A percentile compares a stretch with the other conserved stretches of the same genome.
Evolutionary conservation across 2,113 vertebrate species (phyloP).

Genomic region (Thalassoma bifasciatum): DNA sequence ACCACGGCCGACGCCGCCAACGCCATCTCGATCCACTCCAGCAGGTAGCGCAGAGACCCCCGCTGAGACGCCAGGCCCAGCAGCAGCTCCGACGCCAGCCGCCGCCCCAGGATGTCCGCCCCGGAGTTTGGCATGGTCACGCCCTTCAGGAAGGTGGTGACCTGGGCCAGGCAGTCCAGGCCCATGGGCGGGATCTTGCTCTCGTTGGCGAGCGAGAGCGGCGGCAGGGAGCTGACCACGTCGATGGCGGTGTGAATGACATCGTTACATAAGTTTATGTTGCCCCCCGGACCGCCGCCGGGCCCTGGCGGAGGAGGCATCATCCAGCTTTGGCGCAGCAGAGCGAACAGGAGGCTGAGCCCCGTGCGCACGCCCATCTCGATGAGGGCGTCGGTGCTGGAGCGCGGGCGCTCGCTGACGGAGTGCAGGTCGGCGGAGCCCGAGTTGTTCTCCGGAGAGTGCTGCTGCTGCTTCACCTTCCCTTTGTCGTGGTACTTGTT

Average conservation of each 20-base stretch:
- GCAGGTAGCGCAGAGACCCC: constrained; percentile 92
- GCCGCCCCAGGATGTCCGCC: constrained; percentile 92
- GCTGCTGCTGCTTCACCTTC: constrained; percentile 96
- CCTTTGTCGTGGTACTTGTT: constrained; percentile 99
- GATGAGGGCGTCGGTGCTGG: constrained; percentile 95
- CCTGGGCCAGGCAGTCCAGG: constrained; percentile 96
- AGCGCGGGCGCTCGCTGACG: constrained; percentile 92
- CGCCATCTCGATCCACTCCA: constrained; percentile 97
- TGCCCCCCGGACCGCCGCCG: constrained; percentile 61
- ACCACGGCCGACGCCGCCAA: constrained; percentile 92
- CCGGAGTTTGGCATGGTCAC: constrained; percentile 97
- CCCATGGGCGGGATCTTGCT: constrained; percentile 99
- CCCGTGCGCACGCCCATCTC: constrained; percentile 97
- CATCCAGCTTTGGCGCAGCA: constrained; percentile 97
- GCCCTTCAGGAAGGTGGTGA: constrained; percentile 95
- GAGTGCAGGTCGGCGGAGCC: constrained; percentile 91
- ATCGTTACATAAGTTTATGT: constrained; percentile 92
- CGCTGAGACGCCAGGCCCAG: constrained; percentile 95
- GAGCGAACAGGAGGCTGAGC: constrained; percentile 92
- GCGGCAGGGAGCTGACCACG: constrained; percentile 93
- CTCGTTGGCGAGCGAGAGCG: constrained; percentile 93
- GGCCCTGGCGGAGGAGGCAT: constrained; percentile 83
- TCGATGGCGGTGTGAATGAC: constrained; percentile 96
- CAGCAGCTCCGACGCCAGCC: constrained; percentile 93
- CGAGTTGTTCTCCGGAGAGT: constrained; percentile 91